Percentiles rank a stretch among this genome's conserved stretches.
These are phyloP conservation scores for Leucophora obtusa DNA, from an alignment of 2,888 invertebrate genomes.

Conservation along the genomic window DNA sequence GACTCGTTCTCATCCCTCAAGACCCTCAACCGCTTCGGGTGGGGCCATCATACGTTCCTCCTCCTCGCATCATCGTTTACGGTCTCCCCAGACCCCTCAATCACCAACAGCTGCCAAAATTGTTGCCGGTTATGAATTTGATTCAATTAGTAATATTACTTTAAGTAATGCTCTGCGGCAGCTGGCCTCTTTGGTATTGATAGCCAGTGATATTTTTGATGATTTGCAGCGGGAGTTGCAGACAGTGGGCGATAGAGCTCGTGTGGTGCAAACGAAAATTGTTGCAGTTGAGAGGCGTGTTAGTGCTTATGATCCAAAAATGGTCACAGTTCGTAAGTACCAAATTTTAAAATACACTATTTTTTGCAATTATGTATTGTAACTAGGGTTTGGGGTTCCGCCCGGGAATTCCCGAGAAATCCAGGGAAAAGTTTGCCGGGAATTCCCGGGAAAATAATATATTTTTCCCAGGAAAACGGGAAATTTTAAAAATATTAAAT, in stretches of 20 bases:
- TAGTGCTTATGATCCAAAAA: slow-evolving; percentile 89
- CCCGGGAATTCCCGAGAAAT: too few relatives aligned
- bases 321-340: slow-evolving; percentile 95
- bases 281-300: slow-evolving; percentile 85
- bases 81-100: slow-evolving; percentile 64
- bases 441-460: too few relatives aligned
- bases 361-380: too few relatives aligned
- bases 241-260: slow-evolving; percentile 86
- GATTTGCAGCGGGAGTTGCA: slow-evolving; percentile 88
- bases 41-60: slow-evolving; percentile 37
- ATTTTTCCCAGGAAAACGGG: too few relatives aligned
- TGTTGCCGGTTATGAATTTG: slow-evolving; percentile 86
- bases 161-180: slow-evolving; percentile 91
- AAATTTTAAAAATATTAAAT: too few relatives aligned
- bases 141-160: slow-evolving; percentile 92
- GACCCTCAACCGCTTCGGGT: slow-evolving; percentile 18
- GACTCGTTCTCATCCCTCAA: slow-evolving; percentile 65
- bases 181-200: slow-evolving; percentile 89
- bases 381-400: too few relatives aligned
- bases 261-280: slow-evolving; percentile 85
- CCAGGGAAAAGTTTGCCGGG: too few relatives aligned
- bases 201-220: slow-evolving; percentile 92
- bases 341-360: too few relatives aligned
- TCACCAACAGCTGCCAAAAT: slow-evolving; percentile 70
- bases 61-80: slow-evolving; percentile 51